phyloP scores from a whole-genome alignment of 1,140 invertebrate genomes.

The Paraescarpia echinospica region DNA sequence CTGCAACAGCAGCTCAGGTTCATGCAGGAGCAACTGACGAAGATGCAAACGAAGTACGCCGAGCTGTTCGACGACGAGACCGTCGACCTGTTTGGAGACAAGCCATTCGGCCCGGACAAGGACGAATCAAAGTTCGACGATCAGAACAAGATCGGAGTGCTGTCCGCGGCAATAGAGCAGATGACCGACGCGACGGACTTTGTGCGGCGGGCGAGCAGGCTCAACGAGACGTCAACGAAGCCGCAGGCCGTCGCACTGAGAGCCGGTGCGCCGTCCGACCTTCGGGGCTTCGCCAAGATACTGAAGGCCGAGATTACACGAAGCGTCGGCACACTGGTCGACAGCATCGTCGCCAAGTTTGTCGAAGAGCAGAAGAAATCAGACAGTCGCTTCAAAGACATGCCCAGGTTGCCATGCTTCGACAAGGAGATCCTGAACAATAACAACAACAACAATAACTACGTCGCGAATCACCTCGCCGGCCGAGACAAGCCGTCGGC shows the following conservation, averaged over 20 bases:
- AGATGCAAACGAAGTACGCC: constrained; percentile 88
- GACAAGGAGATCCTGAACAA: background rate
- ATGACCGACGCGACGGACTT: constrained; percentile 10
- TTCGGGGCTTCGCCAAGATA: constrained; percentile 83
- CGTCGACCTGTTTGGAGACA: constrained; percentile 9
- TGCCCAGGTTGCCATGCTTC: constrained; percentile 52
- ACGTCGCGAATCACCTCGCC: constrained; percentile 57
- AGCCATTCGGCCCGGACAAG: background rate
- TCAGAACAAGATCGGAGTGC: constrained; percentile 6
- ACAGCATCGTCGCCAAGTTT: constrained; percentile 82
- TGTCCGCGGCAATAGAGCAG: background rate
- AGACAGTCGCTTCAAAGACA: constrained; percentile 56
- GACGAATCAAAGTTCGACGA: background rate
- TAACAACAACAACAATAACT: constrained; percentile 75
- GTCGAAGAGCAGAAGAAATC: constrained; percentile 62
- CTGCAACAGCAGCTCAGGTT: constrained; percentile 81
- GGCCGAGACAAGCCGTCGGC: constrained; percentile 10
- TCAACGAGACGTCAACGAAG: constrained; percentile 53
- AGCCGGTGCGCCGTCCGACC: constrained; percentile 62
- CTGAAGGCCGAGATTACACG: constrained; percentile 87
- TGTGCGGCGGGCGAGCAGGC: background rate
- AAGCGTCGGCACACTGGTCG: constrained; percentile 70
- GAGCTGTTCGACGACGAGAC: constrained; percentile 72
- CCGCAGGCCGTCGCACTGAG: constrained; percentile 64
- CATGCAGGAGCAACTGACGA: constrained; percentile 84